Percentiles rank a stretch among this genome's conserved stretches.
These are phyloP conservation scores for Ornithoptera alexandrae DNA, from an alignment of 2,888 invertebrate species.

Conservation along the genomic window DNA sequence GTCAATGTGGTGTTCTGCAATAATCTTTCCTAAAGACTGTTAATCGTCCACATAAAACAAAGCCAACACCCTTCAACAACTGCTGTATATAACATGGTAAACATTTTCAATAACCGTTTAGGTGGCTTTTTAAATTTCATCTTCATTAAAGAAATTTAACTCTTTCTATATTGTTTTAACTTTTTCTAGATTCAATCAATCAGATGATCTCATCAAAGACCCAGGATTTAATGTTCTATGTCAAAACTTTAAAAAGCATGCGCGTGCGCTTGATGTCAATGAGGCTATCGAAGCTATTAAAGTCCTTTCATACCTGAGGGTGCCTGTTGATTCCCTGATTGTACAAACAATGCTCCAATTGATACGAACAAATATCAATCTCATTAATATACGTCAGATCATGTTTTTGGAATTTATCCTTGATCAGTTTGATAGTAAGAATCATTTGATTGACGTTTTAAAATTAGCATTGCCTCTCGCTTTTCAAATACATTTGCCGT, in stretches of 20 bases:
- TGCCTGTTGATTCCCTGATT: conserved; percentile 79
- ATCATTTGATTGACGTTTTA: conserved; percentile 82
- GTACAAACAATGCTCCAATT: conserved; percentile 83
- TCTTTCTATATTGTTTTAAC: too few relatives aligned
- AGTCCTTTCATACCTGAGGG: conserved; percentile 78
- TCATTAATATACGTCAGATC: conserved; percentile 80
- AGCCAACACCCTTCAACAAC: too few relatives aligned
- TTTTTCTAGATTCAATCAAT: conserved; percentile 46
- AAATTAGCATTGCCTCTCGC: conserved; percentile 83
- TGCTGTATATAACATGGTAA: too few relatives aligned
- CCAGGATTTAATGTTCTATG: conserved; percentile 81
- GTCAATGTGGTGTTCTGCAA: too few relatives aligned
- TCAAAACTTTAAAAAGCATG: conserved; percentile 74
- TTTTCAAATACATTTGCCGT: conserved; percentile 81
- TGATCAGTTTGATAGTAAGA: conserved; percentile 64
- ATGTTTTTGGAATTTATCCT: conserved; percentile 82
- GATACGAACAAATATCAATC: conserved; percentile 81
- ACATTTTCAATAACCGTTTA: too few relatives aligned
- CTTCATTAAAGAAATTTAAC: too few relatives aligned
- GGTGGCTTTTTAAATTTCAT: too few relatives aligned
- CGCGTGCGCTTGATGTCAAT: conserved; percentile 72
- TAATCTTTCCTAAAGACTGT: too few relatives aligned
- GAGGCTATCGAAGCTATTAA: conserved; percentile 82
- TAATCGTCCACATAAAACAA: too few relatives aligned
- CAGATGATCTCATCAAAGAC: conserved; percentile 70